Evolutionary conservation across 2,888 invertebrate species (phyloP).

Genomic region (Dendrolimus pini): DNA sequence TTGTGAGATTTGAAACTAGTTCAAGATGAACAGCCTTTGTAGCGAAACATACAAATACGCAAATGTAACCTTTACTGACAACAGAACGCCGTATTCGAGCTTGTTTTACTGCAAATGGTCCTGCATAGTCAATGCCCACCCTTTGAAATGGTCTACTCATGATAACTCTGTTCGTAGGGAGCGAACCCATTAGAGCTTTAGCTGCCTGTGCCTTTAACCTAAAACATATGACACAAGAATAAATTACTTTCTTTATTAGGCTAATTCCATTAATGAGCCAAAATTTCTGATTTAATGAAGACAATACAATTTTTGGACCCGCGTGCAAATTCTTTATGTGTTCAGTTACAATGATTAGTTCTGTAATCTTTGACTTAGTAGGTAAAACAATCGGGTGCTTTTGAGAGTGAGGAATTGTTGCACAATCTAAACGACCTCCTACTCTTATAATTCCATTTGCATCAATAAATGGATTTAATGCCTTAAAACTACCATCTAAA

Average conservation of each 20-base stretch:
- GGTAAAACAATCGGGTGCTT: no score
- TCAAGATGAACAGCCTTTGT: slow-evolving; percentile 14
- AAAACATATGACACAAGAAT: background rate
- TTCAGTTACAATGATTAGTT: no score
- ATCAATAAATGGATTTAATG: no score
- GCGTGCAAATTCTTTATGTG: slow-evolving; percentile 6
- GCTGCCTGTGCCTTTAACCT: slow-evolving; percentile 5
- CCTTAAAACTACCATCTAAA: no score
- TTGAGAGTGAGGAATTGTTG: no score
- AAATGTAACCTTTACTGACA: slow-evolving; percentile 15
- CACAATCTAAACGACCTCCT: no score
- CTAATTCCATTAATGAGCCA: no score
- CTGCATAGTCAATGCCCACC: slow-evolving; percentile 7
- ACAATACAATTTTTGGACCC: slow-evolving; percentile 4
- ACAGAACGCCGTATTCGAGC: slow-evolving; percentile 15
- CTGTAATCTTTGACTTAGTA: no score
- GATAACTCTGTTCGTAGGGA: background rate
- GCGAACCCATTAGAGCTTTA: slow-evolving; percentile 5
- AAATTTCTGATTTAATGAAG: no score
- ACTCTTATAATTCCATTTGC: no score
- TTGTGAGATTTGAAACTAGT: slow-evolving; percentile 15
- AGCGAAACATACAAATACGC: slow-evolving; percentile 17
- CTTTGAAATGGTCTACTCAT: slow-evolving; percentile 6
- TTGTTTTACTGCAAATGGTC: slow-evolving; percentile 8
- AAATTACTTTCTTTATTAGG: no score